Base-by-base conservation (phyloP, 2,113 vertebrate genomes). In the Gobio gobio region DNA sequence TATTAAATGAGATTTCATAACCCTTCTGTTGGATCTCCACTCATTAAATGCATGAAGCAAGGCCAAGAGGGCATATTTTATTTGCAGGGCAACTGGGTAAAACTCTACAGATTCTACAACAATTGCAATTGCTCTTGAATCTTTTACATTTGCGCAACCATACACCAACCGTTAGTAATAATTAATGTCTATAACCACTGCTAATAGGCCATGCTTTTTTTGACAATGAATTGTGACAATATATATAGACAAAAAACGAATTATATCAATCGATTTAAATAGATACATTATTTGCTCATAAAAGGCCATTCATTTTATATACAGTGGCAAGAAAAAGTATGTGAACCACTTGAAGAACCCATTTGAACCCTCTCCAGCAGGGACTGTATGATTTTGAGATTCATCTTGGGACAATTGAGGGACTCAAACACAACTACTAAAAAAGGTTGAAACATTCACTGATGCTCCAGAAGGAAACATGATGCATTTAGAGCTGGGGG, bases 1-100 rank as follows among this genome's bases (percentile, higher is more conserved):
- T 66, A 54, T 66, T 72, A 77, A 68, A 77, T 51, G 13, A 5
- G 47, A 45, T 24, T 70, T 84, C n/a, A 77, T 56, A 36, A 68
- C 26, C 20, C 18, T 66, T 24, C 49, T 80, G 76, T 58, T 84
- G 82, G 86, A 84, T 87, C 66, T 66, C 77, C 51, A 36, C 36
- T 47, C 29, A 36, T 47, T 59, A 76, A 36, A 49, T 77, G 33
- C 40, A 73, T 45, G 78, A 78, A 51, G 51, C 49, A 29, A 51
- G 24, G 70, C 73, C 29, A 43, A 45, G 36, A 51, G 29, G 16
- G 16, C 9, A 51, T 63, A 68, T 68, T 66, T 82, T 58, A 59
- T 70, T 51, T 20, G 24, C 59, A 24, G 36, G 36, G 9, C 49
- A 24, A 36, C 49, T 36, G 68, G 47, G 26, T 10, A 49, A n/a